These are phyloP conservation scores for Furnarius figulus DNA, from an alignment of 2,113 vertebrate genomes.

Conservation along the genomic window DNA sequence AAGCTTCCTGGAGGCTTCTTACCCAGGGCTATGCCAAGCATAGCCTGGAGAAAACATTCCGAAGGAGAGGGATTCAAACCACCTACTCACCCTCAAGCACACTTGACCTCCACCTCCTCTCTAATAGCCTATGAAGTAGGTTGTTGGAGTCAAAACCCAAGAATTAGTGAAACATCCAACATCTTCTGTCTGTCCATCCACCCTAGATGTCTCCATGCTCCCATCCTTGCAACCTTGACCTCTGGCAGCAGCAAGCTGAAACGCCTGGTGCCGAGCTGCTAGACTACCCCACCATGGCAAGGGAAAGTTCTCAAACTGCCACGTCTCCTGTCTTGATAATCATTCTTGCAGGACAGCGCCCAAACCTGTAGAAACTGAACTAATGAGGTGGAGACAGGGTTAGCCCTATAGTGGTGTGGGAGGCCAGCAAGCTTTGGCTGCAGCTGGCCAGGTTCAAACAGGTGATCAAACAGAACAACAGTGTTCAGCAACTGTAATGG, in stretches of 20 bases:
- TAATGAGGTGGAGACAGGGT: neutral
- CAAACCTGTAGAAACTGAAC: neutral
- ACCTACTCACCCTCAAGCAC: neutral
- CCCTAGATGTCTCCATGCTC: neutral
- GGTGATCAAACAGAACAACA: neutral
- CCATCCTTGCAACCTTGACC: neutral
- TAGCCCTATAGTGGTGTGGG: neutral
- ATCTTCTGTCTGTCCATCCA: accelerated
- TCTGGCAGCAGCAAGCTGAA: neutral
- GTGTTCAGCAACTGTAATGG: neutral
- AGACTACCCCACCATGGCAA: accelerated
- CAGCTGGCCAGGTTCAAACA: neutral
- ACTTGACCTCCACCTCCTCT: neutral
- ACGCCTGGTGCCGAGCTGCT: accelerated
- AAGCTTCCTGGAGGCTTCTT: neutral
- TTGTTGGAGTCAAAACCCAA: neutral
- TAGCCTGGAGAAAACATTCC: neutral
- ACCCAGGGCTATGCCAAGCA: accelerated
- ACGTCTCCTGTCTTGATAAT: neutral
- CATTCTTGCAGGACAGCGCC: neutral
- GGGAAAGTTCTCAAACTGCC: neutral
- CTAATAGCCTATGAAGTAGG: neutral
- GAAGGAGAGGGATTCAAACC: neutral
- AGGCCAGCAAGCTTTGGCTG: neutral
- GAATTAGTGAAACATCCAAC: neutral